Evolutionary conservation across 2,888 invertebrate species (phyloP).

Genomic region (Morpho deidamia): DNA sequence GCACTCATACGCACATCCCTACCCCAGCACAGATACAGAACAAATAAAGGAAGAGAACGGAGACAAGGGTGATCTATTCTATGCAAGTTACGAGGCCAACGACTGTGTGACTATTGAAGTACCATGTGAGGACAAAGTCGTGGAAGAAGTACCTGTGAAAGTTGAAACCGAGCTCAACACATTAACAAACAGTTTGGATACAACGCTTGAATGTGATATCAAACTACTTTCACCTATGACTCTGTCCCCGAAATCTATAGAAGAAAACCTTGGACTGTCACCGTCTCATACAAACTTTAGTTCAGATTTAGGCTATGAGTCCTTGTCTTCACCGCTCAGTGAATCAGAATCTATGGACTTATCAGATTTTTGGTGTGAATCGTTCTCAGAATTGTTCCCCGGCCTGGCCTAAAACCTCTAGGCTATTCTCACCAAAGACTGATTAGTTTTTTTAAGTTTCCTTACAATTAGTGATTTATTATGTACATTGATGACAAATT

Average conservation of each 20-base stretch:
- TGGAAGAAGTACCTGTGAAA: constrained; percentile 45
- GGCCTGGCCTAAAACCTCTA: constrained; percentile 78
- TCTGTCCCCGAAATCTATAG: constrained; percentile 51
- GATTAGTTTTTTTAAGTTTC: constrained; percentile 45
- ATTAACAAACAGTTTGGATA: constrained; percentile 41
- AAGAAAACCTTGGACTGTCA: constrained; percentile 56
- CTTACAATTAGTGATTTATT: constrained; percentile 24
- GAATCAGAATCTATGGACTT: constrained; percentile 67
- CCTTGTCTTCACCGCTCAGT: constrained; percentile 67
- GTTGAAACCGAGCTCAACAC: constrained; percentile 48
- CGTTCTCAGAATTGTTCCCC: constrained; percentile 88
- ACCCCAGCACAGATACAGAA: constrained; percentile 44
- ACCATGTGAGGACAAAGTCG: constrained; percentile 77
- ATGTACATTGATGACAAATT: constrained; percentile 36
- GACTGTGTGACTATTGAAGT: constrained; percentile 86
- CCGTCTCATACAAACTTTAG: constrained; percentile 63
- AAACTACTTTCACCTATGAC: constrained; percentile 68
- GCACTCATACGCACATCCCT: constrained; percentile 75
- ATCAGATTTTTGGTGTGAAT: constrained; percentile 85
- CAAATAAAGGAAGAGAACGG: constrained; percentile 50
- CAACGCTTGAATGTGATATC: constrained; percentile 59
- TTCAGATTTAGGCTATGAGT: constrained; percentile 71
- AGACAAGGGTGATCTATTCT: constrained; percentile 81
- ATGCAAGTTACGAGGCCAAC: constrained; percentile 84
- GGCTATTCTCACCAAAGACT: constrained; percentile 65